Evolutionary conservation across 2,888 invertebrate species (phyloP).

Genomic region (Eupithecia exiguata): DNA sequence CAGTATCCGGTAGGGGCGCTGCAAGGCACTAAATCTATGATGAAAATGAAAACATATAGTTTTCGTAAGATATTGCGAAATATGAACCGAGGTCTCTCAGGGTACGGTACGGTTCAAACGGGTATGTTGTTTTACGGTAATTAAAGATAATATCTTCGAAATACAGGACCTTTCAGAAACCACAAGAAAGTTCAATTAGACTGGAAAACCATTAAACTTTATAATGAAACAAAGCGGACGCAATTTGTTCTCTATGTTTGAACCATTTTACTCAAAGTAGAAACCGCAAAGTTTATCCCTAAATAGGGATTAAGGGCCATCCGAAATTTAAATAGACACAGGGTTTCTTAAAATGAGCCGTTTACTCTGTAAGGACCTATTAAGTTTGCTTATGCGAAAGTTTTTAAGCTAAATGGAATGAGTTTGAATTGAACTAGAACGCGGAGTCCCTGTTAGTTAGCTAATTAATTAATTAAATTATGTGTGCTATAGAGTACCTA

Average conservation of each 20-base stretch:
- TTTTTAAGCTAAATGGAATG: background rate
- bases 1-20: too few species aligned
- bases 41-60: too few species aligned
- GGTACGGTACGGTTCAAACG: background rate
- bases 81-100: too few species aligned
- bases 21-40: too few species aligned
- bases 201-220: constrained; percentile 13
- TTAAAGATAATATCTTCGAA: background rate
- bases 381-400: background rate
- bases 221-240: constrained; percentile 5
- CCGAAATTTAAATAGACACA: constrained; percentile 8
- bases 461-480: background rate
- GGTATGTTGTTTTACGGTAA: background rate
- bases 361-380: background rate
- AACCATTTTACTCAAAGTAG: background rate
- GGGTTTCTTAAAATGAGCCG: background rate
- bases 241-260: background rate
- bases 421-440: background rate
- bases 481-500: background rate
- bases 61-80: too few species aligned
- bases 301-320: background rate
- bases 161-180: background rate
- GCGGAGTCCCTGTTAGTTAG: background rate
- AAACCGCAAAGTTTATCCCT: background rate
- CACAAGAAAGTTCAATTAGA: background rate